Evolutionary conservation across 2,797 vertebrate species (phyloP).

Genomic region (Aulostomus chinensis): DNA sequence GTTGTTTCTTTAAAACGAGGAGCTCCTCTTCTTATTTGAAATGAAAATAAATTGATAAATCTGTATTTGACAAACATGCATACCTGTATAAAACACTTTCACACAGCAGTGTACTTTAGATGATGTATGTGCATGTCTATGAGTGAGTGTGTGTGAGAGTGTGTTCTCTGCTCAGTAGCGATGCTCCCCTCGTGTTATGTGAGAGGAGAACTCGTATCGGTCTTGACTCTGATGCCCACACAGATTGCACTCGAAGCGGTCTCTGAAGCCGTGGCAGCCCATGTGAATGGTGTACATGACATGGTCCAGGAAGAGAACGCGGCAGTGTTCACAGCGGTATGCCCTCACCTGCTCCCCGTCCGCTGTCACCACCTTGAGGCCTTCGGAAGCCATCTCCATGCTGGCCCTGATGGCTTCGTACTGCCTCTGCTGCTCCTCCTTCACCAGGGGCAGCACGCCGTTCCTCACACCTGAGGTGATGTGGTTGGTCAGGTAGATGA

Average conservation of each 20-base stretch:
- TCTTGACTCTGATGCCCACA: slow-evolving; percentile 97
- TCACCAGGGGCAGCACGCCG: slow-evolving; percentile 86
- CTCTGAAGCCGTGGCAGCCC: slow-evolving; percentile 98
- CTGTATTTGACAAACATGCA: slow-evolving; percentile 67
- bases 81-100: slow-evolving; percentile 61
- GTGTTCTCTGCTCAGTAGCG: slow-evolving; percentile 75
- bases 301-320: slow-evolving; percentile 96
- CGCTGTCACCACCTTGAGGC: slow-evolving; percentile 89
- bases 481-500: slow-evolving; percentile 98
- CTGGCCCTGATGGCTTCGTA: slow-evolving; percentile 86
- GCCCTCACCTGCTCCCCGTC: slow-evolving; percentile 90
- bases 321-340: slow-evolving; percentile 94
- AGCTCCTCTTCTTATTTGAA: slow-evolving; percentile 7
- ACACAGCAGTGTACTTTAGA: slow-evolving; percentile 53
- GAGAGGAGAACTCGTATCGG: slow-evolving; percentile 98
- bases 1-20: slow-evolving; percentile 11
- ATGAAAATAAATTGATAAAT: slow-evolving; percentile 40
- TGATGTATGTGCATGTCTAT: slow-evolving; percentile 32
- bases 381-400: slow-evolving; percentile 87
- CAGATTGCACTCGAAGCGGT: slow-evolving; percentile 98
- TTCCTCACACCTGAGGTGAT: slow-evolving; percentile 88
- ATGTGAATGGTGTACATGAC: slow-evolving; percentile 99
- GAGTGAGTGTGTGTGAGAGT: slow-evolving; percentile 3
- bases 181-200: slow-evolving; percentile 97
- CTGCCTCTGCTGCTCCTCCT: slow-evolving; percentile 91